Conservation (phyloP, 2,888 invertebrate genomes). For the Frankliniella intonsa region DNA sequence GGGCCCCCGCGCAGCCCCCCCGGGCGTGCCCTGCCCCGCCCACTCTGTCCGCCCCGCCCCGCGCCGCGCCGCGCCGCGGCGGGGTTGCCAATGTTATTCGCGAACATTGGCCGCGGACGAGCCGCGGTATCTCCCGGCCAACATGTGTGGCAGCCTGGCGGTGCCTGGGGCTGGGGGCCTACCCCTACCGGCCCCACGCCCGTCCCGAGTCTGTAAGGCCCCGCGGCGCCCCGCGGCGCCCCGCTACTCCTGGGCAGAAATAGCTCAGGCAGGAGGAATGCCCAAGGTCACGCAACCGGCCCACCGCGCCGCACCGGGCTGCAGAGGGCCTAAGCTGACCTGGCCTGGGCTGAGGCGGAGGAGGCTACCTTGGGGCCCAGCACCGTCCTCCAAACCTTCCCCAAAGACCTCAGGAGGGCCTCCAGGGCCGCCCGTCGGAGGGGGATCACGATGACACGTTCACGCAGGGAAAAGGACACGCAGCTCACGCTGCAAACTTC, state of each 20-base stretch:
- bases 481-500: too few relatives aligned
- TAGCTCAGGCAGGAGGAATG: neutral
- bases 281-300: neutral
- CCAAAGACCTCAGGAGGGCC: neutral
- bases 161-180: too few relatives aligned
- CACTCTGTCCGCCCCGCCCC: neutral
- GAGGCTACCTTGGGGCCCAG: neutral
- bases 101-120: neutral
- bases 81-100: slow-evolving; percentile 16
- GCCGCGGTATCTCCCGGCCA: slow-evolving; percentile 5
- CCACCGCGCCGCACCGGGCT: neutral
- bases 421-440: too few relatives aligned
- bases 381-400: neutral
- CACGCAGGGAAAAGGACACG: too few relatives aligned
- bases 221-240: neutral
- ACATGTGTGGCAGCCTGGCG: neutral
- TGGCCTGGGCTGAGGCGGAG: neutral
- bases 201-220: neutral
- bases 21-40: neutral
- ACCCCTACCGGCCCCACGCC: neutral
- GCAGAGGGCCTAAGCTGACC: neutral
- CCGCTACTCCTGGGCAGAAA: neutral
- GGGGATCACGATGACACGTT: too few relatives aligned
- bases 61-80: neutral
- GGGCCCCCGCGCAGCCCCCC: neutral